These are phyloP conservation scores for Callionymus lyra DNA, from an alignment of 2,113 vertebrate species.

Conservation along the genomic window DNA sequence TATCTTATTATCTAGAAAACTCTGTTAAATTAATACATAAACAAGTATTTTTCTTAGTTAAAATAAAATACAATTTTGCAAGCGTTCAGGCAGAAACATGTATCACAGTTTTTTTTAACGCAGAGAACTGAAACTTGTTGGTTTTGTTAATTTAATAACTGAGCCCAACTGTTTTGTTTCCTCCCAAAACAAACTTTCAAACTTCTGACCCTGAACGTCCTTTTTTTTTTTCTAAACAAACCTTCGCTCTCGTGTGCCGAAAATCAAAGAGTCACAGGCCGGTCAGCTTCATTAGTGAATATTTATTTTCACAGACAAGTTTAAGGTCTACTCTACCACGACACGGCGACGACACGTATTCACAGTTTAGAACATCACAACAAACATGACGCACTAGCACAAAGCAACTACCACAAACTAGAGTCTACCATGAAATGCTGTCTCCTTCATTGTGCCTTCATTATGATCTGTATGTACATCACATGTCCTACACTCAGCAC, in stretches of 20 bases:
- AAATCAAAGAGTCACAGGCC: slow-evolving; percentile 29
- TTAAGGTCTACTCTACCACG: slow-evolving; percentile 55
- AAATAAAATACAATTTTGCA: too few relatives aligned
- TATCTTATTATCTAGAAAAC: too few relatives aligned
- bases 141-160: too few relatives aligned
- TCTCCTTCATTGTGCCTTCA: slow-evolving; percentile 60
- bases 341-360: slow-evolving; percentile 59
- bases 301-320: slow-evolving; percentile 69
- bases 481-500: slow-evolving; percentile 62
- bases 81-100: too few relatives aligned
- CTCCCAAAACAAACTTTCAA: too few relatives aligned
- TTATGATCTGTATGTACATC: slow-evolving; percentile 58
- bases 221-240: too few relatives aligned
- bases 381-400: slow-evolving; percentile 55
- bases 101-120: too few relatives aligned
- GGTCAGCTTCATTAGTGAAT: slow-evolving; percentile 48
- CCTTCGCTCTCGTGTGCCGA: too few relatives aligned
- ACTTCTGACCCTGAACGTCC: too few relatives aligned
- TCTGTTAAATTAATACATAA: too few relatives aligned
- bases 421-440: slow-evolving; percentile 42
- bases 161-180: too few relatives aligned
- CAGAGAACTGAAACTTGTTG: too few relatives aligned
- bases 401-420: slow-evolving; percentile 29
- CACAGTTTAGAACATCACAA: slow-evolving; percentile 69
- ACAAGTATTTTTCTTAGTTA: background rate